A percentile compares a stretch with the other conserved stretches of the same genome.
Conservation (phyloP, 1,140 invertebrate genomes). For the Drosophila micromelanica region DNA sequence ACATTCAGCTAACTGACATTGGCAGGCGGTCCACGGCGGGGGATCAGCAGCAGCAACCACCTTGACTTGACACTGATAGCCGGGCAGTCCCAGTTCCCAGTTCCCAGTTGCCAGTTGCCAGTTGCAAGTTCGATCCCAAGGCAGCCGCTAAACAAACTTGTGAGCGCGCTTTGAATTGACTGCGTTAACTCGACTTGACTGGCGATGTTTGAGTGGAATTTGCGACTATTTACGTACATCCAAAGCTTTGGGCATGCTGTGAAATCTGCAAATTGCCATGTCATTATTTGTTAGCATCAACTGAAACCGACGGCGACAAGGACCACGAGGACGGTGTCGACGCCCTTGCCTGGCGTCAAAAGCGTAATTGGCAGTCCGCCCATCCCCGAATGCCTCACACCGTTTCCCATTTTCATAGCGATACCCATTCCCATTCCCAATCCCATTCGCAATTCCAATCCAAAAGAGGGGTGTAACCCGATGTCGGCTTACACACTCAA, state of each 20-base stretch:
- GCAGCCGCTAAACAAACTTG: constrained; percentile 63
- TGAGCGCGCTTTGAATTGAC: constrained; percentile 58
- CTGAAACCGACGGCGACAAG: constrained; percentile 22
- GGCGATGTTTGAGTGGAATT: constrained; percentile 57
- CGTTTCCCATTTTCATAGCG: background rate
- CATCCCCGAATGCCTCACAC: no score
- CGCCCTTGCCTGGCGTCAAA: constrained; percentile 67
- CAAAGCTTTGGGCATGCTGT: constrained; percentile 65
- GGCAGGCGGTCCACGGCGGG: constrained; percentile 64
- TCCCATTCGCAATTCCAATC: background rate
- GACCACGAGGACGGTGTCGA: constrained; percentile 46
- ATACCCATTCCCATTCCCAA: constrained; percentile 1
- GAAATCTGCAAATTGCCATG: constrained; percentile 84
- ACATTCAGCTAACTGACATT: constrained; percentile 70
- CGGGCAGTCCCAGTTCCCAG: constrained; percentile 27
- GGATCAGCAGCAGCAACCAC: constrained; percentile 48
- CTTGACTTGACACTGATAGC: constrained; percentile 71
- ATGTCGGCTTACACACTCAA: constrained; percentile 66
- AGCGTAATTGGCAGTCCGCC: constrained; percentile 74
- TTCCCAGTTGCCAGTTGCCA: no score
- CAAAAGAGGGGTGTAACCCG: constrained; percentile 50
- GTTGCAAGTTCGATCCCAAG: background rate
- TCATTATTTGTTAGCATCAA: constrained; percentile 84
- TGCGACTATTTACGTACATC: constrained; percentile 39
- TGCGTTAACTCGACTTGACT: constrained; percentile 68